Evolutionary conservation across 2,888 invertebrate species (phyloP), one percentile per base, ranked within the genome.

Genomic region (Aplocera efformata): DNA sequence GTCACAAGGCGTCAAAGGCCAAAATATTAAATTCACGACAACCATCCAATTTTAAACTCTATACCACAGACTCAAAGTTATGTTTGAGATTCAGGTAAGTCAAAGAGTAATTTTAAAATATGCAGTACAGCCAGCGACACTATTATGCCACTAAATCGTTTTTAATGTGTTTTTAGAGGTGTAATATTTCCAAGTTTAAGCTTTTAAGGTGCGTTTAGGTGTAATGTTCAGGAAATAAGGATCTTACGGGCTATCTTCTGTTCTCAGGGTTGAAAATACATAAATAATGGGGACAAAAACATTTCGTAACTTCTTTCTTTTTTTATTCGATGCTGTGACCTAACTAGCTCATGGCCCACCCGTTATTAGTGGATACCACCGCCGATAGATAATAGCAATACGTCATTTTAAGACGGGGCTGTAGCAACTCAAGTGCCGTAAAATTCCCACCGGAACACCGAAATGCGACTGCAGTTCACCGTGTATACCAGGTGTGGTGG

Each of bases 61-160:
- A 38, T 27, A 1, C 7, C 2, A 3, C 7, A 1, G 1, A 9
- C 1, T 46, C 42, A 22, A 40, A 25, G 10, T 25, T 13, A 37
- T 37, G 41, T 32, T 42, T 4, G 13, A 7, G 7, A 25, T 10
- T 17, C 29, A 10, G 7, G 10, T 10, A 17, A 48, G 25, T 17
- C 25, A 10, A 35, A 34, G 29, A 36, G 35, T 46, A 33, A 43
- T 33, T 37, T 49, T 39, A 29, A 46, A 46, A 40, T 50, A 32
- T 31, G 31, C 32, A 17, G 31, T 25, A 38, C 35, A 36, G 28
- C 33, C 35, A 32, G 40, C 31, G 38, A 42, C 41, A 42, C 42
- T 45, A 45, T 48, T 45, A 49, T 26, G 30, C 35, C 24, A 37
- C 42, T 45, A 49, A 49, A 49, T 36, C 34, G 45, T 45, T 49